A percentile compares a stretch with the other conserved stretches of the same genome.
phyloP scores from a whole-genome alignment of 1,140 invertebrate genomes.

The Diabrotica virgifera region DNA sequence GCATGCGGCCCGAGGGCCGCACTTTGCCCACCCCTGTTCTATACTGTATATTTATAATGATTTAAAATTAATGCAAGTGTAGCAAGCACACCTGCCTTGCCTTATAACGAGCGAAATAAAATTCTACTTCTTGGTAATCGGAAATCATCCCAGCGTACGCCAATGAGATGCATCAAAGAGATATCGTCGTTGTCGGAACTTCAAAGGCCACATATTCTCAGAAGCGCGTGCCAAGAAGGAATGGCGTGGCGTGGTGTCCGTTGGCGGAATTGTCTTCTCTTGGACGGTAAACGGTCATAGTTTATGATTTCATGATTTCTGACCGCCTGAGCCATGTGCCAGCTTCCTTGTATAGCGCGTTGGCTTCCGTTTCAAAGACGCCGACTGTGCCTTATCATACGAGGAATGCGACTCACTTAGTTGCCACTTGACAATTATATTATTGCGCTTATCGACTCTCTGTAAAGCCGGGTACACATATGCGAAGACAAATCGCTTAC shows the following conservation, averaged over 20 bases:
- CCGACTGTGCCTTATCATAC: background rate
- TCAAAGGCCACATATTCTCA: background rate
- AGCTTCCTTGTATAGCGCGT: background rate
- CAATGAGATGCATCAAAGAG: background rate
- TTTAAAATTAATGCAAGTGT: too few species aligned
- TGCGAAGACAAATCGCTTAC: too few species aligned
- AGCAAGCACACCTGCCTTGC: too few species aligned
- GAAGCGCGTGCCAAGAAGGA: background rate
- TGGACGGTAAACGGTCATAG: background rate
- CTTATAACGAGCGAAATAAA: too few species aligned
- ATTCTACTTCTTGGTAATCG: too few species aligned
- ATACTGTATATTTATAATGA: too few species aligned
- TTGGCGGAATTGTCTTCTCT: background rate
- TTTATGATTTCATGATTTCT: slow-evolving; percentile 3
- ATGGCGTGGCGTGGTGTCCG: background rate
- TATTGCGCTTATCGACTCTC: background rate
- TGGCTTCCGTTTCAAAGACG: background rate
- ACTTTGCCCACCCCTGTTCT: too few species aligned
- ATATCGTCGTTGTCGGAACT: background rate
- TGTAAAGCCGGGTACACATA: too few species aligned
- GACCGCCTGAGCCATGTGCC: background rate
- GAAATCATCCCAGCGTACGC: background rate
- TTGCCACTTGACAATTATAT: background rate
- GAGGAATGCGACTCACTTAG: background rate
- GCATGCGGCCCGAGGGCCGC: too few species aligned